Evolutionary conservation across 2,888 invertebrate species (phyloP).

Genomic region (Epistrophe eligans): DNA sequence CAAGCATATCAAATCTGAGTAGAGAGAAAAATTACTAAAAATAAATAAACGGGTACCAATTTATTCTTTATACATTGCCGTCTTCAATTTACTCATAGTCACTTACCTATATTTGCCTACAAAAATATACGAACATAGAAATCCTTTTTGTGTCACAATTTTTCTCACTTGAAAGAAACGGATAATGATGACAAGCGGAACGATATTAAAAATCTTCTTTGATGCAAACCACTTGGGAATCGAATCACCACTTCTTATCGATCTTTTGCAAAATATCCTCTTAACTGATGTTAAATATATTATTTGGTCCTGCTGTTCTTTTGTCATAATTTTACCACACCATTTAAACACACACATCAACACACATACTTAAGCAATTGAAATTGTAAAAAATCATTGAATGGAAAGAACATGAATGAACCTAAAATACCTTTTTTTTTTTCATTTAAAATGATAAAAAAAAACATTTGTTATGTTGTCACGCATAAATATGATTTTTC

Average conservation of each 20-base stretch:
- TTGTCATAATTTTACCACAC: slow-evolving; percentile 49
- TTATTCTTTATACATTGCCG: background rate
- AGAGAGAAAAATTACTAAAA: background rate
- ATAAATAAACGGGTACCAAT: background rate
- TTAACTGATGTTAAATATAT: slow-evolving; percentile 26
- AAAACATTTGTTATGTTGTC: slow-evolving; percentile 52
- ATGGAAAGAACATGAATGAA: slow-evolving; percentile 49
- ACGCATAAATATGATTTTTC: slow-evolving; percentile 68
- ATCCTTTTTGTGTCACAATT: slow-evolving; percentile 59
- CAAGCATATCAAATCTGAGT: background rate
- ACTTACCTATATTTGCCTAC: background rate
- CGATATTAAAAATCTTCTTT: slow-evolving; percentile 43
- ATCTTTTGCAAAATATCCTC: slow-evolving; percentile 42
- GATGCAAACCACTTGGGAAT: slow-evolving; percentile 50
- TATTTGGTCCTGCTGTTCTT: slow-evolving; percentile 63
- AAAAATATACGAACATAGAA: slow-evolving; percentile 29
- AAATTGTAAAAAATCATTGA: slow-evolving; percentile 25
- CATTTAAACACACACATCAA: background rate
- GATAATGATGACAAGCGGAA: slow-evolving; percentile 55
- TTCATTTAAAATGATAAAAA: background rate
- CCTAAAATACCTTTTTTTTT: slow-evolving; percentile 23
- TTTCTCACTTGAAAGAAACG: slow-evolving; percentile 53
- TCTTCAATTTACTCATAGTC: background rate
- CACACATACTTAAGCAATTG: slow-evolving; percentile 14
- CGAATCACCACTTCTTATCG: slow-evolving; percentile 44